Base-by-base conservation (phyloP, 1,140 invertebrate species). In the Triops longicaudatus region DNA sequence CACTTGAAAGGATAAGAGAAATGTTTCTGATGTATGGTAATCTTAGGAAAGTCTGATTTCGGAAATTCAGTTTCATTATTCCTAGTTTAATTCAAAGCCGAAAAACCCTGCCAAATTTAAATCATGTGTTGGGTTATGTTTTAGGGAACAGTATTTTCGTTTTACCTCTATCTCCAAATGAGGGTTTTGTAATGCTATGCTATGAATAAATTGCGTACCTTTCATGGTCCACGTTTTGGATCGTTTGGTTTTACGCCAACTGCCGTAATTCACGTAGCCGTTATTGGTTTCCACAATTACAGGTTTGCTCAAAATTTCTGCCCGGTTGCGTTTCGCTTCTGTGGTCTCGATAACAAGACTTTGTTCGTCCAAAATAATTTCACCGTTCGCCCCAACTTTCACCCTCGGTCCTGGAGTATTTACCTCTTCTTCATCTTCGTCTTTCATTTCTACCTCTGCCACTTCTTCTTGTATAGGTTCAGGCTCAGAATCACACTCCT, bases 331-430 rank as follows among this genome's bases (percentile, higher is more conserved):
- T 71, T 88, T 87, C 50, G 87, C 85, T 73, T 89, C 88, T 1
- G 90, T 90, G 77, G 90, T 91, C 82, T 94, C 91, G 79, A 94
- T 91, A 78, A 93, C 89, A 81, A 93, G 87, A 83, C 93, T 95
- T 82, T 93, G 87, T 82, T 95, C 92, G 82, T 97, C 94, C 2
- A 97, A 85, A 73, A 96, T 89, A 76, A 97, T 89, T 82, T 93
- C 88, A 4, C 94, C 95, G 83, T 96, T 90, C 0, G 92, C 90
- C 26, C 93, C 93, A 22, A 97, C 88, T 87, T 94, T 96, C 0
- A 97, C 90, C 83, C 93, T 91, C 1, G 94, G 95, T 0, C 90
- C 93, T 10, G 91, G 89, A 78, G 89, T 86, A 37, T 85, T 82
- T 74, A 83, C 78, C 76, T 87, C 86, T 42, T 86, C 83, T 26